Evolutionary conservation across 2,797 vertebrate species (phyloP), one percentile per base, ranked within the genome.

Genomic region (Choloepus didactylus): DNA sequence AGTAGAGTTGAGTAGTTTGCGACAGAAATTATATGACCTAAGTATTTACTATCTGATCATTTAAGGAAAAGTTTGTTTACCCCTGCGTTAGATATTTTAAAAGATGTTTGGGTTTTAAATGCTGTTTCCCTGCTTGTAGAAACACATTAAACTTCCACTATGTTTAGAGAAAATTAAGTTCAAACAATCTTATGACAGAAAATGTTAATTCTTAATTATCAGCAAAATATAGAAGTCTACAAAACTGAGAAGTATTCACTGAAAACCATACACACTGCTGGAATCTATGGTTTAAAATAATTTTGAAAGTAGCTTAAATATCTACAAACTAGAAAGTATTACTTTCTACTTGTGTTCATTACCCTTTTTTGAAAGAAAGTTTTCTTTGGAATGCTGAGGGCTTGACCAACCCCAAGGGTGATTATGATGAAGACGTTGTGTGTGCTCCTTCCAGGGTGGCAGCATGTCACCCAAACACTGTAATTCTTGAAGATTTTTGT

Each of bases 401-500:
- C 27, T 88, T 9, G 38, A 41, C 38, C 6, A 62, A 23, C 66
- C 91, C 54, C 44, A 4, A 2, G 10, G 0, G 0, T 1, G 31
- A 9, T 35, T 0, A 41, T 12, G 9, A 64, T 70, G 38, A 70
- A 9, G 29, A 41, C 4, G 1, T 46, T 14, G 3, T 12, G 29
- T 25, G 5, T 44, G 0, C n/a, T 80, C 9, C 82, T 84, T 51
- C 2, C 0, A 8, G 27, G 23, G 44, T 44, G 60, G 60, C 38
- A 89, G 0, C 64, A 29, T 27, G 12, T 82, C 46, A 1, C 84
- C 16, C 49, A 96, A 87, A 97, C 86, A 87, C 5, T 72, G 3
- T 0, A 35, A 49, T 91, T 94, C 79, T 93, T 96, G 60, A 92
- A 41, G 89, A 97, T 91, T 95, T 92, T 16, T 75, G 9, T 87